These are phyloP conservation scores for Pyrocoelia pectoralis DNA, from an alignment of 2,888 invertebrate genomes.

Conservation along the genomic window DNA sequence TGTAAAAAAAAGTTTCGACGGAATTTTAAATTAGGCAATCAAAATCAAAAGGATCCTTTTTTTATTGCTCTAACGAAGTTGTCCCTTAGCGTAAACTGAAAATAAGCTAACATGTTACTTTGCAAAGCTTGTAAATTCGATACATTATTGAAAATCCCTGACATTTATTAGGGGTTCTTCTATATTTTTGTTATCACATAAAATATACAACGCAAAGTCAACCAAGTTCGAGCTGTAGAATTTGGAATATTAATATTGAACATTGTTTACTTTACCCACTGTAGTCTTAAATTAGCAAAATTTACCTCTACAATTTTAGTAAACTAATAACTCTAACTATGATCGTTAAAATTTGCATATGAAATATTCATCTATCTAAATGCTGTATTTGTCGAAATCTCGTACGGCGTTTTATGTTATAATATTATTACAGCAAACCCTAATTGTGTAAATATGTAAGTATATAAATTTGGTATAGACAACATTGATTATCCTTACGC, in stretches of 20 bases:
- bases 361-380: too few species aligned
- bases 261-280: background rate
- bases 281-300: background rate
- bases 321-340: background rate
- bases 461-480: background rate
- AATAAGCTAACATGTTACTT: too few species aligned
- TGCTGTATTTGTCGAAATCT: background rate
- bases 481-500: background rate
- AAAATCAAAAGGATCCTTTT: constrained; percentile 1
- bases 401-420: too few species aligned
- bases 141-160: background rate
- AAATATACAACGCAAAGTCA: constrained; percentile 1
- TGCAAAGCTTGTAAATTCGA: background rate
- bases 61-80: background rate
- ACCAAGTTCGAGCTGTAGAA: background rate
- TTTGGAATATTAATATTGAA: background rate
- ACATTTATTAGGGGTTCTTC: background rate
- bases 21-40: too few species aligned
- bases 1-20: too few species aligned
- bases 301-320: background rate
- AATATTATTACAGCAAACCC: too few species aligned
- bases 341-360: background rate
- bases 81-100: background rate
- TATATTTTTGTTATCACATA: background rate
- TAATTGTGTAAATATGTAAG: background rate